Percentiles rank a stretch among this genome's conserved stretches.
phyloP scores from a whole-genome alignment of 2,888 invertebrate species.

The Mythimna lalbum region DNA sequence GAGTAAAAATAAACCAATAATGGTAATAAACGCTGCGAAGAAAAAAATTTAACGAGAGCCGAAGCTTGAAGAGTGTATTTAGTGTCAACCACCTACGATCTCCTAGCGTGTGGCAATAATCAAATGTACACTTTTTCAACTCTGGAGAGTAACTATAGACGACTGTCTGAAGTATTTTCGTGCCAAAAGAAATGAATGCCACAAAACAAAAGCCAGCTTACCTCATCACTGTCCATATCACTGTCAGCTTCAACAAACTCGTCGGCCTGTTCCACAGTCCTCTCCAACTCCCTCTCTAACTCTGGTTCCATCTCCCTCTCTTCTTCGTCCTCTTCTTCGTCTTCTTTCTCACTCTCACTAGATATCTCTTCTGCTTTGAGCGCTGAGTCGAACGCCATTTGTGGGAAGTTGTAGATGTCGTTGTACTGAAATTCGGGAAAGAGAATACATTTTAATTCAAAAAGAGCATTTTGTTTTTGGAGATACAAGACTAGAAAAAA shows the following conservation, averaged over 20 bases:
- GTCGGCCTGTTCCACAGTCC: slow-evolving; percentile 91
- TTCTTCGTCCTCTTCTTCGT: slow-evolving; percentile 91
- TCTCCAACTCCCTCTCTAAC: slow-evolving; percentile 92
- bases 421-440: slow-evolving; percentile 93
- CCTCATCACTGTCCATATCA: slow-evolving; percentile 89
- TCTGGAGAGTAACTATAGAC: no score
- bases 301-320: slow-evolving; percentile 91
- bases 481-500: no score
- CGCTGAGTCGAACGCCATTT: slow-evolving; percentile 98
- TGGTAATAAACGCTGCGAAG: no score
- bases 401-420: slow-evolving; percentile 99
- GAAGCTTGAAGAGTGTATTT: no score
- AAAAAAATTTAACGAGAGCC: no score
- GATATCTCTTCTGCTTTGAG: slow-evolving; percentile 96
- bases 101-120: not conserved
- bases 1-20: no score
- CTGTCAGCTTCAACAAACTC: slow-evolving; percentile 94
- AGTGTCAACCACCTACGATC: no score
- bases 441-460: not conserved
- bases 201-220: slow-evolving; percentile 62
- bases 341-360: slow-evolving; percentile 92
- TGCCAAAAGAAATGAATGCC: not conserved
- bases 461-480: no score
- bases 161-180: not conserved
- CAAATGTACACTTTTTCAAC: no score